Evolutionary conservation across 2,888 invertebrate genomes (phyloP), one percentile per base, ranked within the genome.

Genomic region (Tipula helvola): DNA sequence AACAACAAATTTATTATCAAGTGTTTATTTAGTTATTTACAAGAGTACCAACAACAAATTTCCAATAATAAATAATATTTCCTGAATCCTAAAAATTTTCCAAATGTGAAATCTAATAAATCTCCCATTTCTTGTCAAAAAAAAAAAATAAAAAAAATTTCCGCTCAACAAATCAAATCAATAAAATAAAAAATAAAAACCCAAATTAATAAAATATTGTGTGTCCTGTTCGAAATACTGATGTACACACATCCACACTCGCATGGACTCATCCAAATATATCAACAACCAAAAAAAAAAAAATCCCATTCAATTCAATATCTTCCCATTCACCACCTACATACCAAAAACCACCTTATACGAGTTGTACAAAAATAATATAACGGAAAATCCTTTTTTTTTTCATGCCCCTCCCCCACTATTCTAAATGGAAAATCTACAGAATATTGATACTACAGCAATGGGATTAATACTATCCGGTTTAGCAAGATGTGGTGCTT

Each of bases 381-480:
- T 52, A 71, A 71, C 71, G 18, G 71, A 71, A 71, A 71, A 71
- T 71, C 71, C 71, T 71, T 71, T 71, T 71, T 71, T 71, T 71
- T 52, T 16, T 39, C 39, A 57, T 57, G 52, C 5, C 12, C 71
- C 10, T 10, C 28, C 71, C 18, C 28, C 12, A 57, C 57, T 16
- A 39, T 16, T 28, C 71, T 52, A 3, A 4, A n/a, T 52, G 52
- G 52, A 52, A 52, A 52, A 52, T 44, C 10, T 44, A 88, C 89
- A 97, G 96, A 97, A 97, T 86, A 97, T 99, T 92, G 99, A 99
- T 92, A 95, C 96, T 0, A 95, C 96, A 89, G 98, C 99, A 86
- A 98, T 99, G 96, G 96, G 96, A 5, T 93, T 99, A 42, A 97
- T 99, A 89, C 94, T 99, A 87, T 96, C 97, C 42, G 99, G 99